Evolutionary conservation across 1,140 invertebrate species (phyloP), one percentile per base, ranked within the genome.

Genomic region (Aphaenogaster rudis): DNA sequence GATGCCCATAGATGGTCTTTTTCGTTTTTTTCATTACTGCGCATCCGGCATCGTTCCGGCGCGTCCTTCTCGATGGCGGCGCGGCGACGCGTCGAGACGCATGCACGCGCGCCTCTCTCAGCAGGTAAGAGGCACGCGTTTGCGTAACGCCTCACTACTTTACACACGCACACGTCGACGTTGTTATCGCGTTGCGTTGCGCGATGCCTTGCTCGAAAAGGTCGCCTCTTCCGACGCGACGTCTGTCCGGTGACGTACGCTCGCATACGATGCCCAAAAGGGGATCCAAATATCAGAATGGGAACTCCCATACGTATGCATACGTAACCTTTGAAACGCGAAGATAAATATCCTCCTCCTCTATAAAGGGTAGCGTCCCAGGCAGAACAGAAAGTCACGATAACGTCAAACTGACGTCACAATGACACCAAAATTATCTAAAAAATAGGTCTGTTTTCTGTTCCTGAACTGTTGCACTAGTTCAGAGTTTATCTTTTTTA

Each of bases 121-220:
- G 36, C n/a, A 77, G 74, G 74, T 77, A 80, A 79, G 28, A 79
- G 64, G 48, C 45, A 17, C 45, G 13, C 17, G 45, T 67, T 80
- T 80, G 77, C 77, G 45, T 67, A 80, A 80, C 61, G 33, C 28
- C 45, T 33, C 39, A 13, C 33, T 67, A 17, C 9, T 77, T 45
- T 61, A 8, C 28, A 48, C 17, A 21, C 36, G 5, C 52, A 42
- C 54, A 45, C 9, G 2, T 80, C 48, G 11, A 67, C 33, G 48
- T 52, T 39, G 45, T 80, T 80, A 80, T 80, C 45, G 63, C 45
- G 77, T 5, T 21, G 28, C 28, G 28, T n/a, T 3, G 28, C 59
- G 6, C 28, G 42, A 66, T 21, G 42, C 28, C 33, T 48, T 45
- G 36, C 13, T 21, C 33, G 13, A 13, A 52, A 54, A 80, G 48